Evolutionary conservation across 2,797 vertebrate species (phyloP), one percentile per base, ranked within the genome.

Genomic region (Melanotaenia nigrans): DNA sequence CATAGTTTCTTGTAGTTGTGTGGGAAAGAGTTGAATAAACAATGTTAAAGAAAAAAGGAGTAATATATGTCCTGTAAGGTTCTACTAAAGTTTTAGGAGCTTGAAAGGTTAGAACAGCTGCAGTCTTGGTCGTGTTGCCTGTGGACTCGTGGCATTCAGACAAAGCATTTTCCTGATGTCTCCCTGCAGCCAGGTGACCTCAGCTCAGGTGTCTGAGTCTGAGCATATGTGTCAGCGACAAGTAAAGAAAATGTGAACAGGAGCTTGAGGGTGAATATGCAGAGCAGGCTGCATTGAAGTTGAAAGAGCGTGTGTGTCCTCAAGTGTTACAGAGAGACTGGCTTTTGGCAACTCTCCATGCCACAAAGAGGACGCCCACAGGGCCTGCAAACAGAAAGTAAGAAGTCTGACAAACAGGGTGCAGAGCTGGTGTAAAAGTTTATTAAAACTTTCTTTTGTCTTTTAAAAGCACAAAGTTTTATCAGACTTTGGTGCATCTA

Each of bases 81-180:
- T 42, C 40, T 18, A 14, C 40, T 4, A 18, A 42, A 42, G 16
- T 47, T 47, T 47, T n/a, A 57, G 49, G 45, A 40, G 70, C 2
- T n/a, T 78, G 67, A 87, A 89, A 82, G 78, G 81, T 85, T 69
- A 65, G 22, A 85, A 54, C 69, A 66, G 71, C 82, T 84, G 81
- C 36, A 32, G 66, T 70, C 68, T 71, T 62, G 57, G 59, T 57
- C 59, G 33, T 65, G 70, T 73, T 69, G 54, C 38, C 38, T 68
- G 53, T 51, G 77, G 66, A 73, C 60, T 73, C 38, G 6, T 77
- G 63, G 85, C 38, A 65, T 69, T 73, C 49, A 68, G 36, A 25
- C 22, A 74, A 78, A 32, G n/a, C 33, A 53, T 87, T 87, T 68
- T 61, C 81, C 66, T 83, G 80, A 89, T 83, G 66, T 59, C 68